Percentiles rank a stretch among this genome's conserved stretches.
phyloP scores from a whole-genome alignment of 2,888 invertebrate genomes.

The Lithophane socia region DNA sequence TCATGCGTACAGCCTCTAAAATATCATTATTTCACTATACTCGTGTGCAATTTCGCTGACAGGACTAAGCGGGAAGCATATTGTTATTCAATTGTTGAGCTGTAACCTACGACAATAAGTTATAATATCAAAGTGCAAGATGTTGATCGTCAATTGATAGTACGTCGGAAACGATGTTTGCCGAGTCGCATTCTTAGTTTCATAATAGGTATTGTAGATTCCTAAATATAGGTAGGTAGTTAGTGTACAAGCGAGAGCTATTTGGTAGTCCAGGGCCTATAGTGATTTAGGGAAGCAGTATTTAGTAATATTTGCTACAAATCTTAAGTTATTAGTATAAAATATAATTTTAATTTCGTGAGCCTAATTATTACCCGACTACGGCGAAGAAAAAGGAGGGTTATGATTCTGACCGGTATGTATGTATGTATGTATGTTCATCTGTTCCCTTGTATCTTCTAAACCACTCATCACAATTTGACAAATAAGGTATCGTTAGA shows the following conservation, averaged over 20 bases:
- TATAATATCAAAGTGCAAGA: conserved; percentile 31
- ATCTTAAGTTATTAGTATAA: no score
- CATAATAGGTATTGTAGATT: background rate
- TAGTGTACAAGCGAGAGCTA: background rate
- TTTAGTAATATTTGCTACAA: background rate
- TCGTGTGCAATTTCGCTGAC: conserved; percentile 23
- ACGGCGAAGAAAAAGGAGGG: no score
- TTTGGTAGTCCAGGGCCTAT: background rate
- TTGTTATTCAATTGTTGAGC: conserved; percentile 47
- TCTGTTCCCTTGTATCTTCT: no score
- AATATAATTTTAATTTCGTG: no score
- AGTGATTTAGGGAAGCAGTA: background rate
- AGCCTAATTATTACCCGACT: no score
- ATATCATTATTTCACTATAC: conserved; percentile 15
- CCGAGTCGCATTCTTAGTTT: conserved; percentile 5
- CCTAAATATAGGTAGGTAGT: background rate
- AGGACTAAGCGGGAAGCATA: conserved; percentile 43
- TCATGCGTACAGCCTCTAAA: background rate
- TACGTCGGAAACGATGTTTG: conserved; percentile 7
- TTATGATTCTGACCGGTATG: no score
- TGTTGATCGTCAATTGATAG: conserved; percentile 33
- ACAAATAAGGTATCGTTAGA: no score
- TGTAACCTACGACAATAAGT: conserved; percentile 22
- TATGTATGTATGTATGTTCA: no score
- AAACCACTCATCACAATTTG: no score